Percentiles rank a stretch among this genome's conserved stretches.
Evolutionary conservation across 2,888 invertebrate genomes (phyloP).

Genomic region (Drosophila meridiana): DNA sequence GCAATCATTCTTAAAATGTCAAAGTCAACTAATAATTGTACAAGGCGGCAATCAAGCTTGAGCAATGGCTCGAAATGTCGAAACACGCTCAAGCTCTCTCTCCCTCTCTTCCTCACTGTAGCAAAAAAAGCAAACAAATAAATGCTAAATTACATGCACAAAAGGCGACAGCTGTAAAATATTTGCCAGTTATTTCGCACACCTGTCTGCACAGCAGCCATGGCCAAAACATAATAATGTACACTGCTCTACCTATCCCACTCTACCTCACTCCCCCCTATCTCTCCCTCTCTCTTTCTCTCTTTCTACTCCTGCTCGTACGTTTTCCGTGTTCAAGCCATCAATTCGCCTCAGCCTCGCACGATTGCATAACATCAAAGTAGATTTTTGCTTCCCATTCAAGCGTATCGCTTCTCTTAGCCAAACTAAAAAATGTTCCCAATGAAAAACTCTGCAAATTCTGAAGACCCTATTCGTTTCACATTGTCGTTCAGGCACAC

Average conservation of each 20-base stretch:
- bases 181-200: conserved; percentile 77
- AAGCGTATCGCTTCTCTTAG: conserved; percentile 41
- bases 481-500: neutral
- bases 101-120: neutral
- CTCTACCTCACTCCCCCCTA: neutral
- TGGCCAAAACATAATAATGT: conserved; percentile 62
- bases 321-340: conserved; percentile 16
- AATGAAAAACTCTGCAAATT: conserved; percentile 7
- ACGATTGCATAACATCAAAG: conserved; percentile 74
- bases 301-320: neutral
- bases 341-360: conserved; percentile 46
- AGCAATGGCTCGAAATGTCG: conserved; percentile 16
- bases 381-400: conserved; percentile 49
- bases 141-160: conserved; percentile 42
- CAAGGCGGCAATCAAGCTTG: conserved; percentile 20
- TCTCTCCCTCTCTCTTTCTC: neutral
- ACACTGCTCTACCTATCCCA: conserved; percentile 6
- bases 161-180: conserved; percentile 66
- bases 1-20: conserved; percentile 9
- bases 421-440: conserved; percentile 22
- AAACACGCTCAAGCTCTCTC: neutral
- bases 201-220: conserved; percentile 70
- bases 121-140: conserved; percentile 41
- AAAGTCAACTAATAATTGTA: conserved; percentile 24
- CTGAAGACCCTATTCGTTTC: neutral